Evolutionary conservation across 2,888 invertebrate genomes (phyloP).

Genomic region (Zaprionus obscuricornis): DNA sequence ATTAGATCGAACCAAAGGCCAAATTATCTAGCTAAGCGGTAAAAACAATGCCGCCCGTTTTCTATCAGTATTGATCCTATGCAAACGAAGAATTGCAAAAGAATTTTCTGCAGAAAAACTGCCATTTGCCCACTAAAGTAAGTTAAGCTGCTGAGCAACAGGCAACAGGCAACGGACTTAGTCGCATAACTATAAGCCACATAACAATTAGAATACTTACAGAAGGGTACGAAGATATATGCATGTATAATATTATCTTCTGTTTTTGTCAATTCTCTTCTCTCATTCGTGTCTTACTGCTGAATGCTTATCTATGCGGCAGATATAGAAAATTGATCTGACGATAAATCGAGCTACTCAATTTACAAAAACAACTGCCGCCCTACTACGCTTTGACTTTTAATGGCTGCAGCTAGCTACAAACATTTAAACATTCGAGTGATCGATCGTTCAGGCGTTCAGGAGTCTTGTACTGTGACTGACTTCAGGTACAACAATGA

Average conservation of each 20-base stretch:
- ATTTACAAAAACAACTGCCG: slow-evolving; percentile 69
- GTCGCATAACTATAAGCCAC: slow-evolving; percentile 54
- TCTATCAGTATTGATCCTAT: slow-evolving; percentile 15
- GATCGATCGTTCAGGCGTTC: slow-evolving; percentile 11
- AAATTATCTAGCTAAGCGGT: slow-evolving; percentile 68
- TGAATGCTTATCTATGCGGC: slow-evolving; percentile 62
- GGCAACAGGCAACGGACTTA: slow-evolving; percentile 33
- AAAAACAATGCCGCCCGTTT: slow-evolving; percentile 54
- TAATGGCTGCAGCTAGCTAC: slow-evolving; percentile 44
- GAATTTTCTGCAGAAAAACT: slow-evolving; percentile 56
- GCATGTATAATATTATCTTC: background rate
- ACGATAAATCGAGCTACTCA: slow-evolving; percentile 73
- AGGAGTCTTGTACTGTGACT: slow-evolving; percentile 19
- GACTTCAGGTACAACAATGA: slow-evolving; percentile 64
- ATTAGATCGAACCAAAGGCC: slow-evolving; percentile 50
- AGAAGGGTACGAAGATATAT: slow-evolving; percentile 18
- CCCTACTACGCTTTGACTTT: slow-evolving; percentile 73
- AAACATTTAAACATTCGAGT: too few species aligned
- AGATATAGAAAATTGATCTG: slow-evolving; percentile 76
- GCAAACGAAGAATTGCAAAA: slow-evolving; percentile 39
- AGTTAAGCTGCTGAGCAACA: slow-evolving; percentile 64
- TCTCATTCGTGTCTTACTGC: background rate
- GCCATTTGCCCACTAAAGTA: slow-evolving; percentile 77
- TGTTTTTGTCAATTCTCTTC: background rate
- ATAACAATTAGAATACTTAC: slow-evolving; percentile 62